Percentiles rank a stretch among this genome's conserved stretches.
Evolutionary conservation across 2,797 vertebrate genomes (phyloP).

Genomic region (Oryzias sinensis): DNA sequence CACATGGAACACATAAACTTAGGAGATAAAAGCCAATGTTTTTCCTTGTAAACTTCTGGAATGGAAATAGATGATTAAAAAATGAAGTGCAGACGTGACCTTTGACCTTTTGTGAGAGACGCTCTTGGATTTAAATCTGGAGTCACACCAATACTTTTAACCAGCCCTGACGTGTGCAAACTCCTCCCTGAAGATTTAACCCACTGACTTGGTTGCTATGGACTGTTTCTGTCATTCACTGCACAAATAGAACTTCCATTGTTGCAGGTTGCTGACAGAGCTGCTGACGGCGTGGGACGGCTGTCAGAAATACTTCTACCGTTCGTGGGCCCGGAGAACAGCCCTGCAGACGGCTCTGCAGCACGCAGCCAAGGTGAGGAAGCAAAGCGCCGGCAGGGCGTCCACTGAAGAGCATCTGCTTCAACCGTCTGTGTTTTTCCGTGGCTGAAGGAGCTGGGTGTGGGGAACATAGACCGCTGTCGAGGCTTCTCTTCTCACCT

Average conservation of each 20-base stretch:
- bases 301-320: constrained; percentile 96
- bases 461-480: constrained; percentile 87
- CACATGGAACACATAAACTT: no score
- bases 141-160: no score
- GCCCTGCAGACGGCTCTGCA: constrained; percentile 81
- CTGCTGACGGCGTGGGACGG: constrained; percentile 86
- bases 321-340: constrained; percentile 85
- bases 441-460: constrained; percentile 83
- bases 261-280: constrained; percentile 84
- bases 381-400: neutral
- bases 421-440: neutral
- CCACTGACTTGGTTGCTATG: accelerated
- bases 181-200: neutral
- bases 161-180: neutral
- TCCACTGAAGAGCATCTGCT: neutral
- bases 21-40: no score
- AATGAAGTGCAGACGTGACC: no score
- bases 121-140: no score
- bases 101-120: no score
- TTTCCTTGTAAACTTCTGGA: no score
- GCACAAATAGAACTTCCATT: neutral
- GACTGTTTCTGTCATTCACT: neutral
- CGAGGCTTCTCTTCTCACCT: constrained; percentile 91
- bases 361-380: constrained; percentile 84
- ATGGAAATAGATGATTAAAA: no score